A percentile compares a stretch with the other conserved stretches of the same genome.
Conservation (phyloP, 2,888 invertebrate genomes). For the Hemaris fuciformis region DNA sequence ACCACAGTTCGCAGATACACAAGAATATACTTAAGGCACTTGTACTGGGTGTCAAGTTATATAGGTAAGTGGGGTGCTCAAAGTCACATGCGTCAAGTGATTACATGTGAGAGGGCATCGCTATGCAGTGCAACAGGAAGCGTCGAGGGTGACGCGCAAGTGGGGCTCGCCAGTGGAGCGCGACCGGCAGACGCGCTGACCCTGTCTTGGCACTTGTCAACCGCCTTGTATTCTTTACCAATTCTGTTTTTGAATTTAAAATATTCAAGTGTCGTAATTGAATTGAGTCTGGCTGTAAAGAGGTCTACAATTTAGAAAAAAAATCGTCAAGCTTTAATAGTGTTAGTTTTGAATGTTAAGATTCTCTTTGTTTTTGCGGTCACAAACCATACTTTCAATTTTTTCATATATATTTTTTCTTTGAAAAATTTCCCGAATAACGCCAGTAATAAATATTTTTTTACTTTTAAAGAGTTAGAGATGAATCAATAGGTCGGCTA, state of each 20-base stretch:
- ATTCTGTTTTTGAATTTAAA: neutral
- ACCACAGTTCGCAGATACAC: neutral
- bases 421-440: too few species aligned
- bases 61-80: constrained; percentile 23
- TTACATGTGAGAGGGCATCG: constrained; percentile 23
- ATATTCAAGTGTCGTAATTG: neutral
- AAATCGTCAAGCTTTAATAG: neutral
- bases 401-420: too few species aligned
- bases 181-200: constrained; percentile 22
- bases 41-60: constrained; percentile 27
- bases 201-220: constrained; percentile 2
- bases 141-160: constrained; percentile 32
- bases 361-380: too few species aligned
- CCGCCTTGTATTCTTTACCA: neutral
- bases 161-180: constrained; percentile 40
- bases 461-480: too few species aligned
- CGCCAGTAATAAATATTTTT: too few species aligned
- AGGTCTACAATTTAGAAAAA: neutral
- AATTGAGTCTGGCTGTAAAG: too few species aligned
- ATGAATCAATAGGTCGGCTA: too few species aligned
- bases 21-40: constrained; percentile 3
- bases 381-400: too few species aligned
- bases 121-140: constrained; percentile 34
- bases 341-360: too few species aligned
- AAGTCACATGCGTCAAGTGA: constrained; percentile 16